These are phyloP conservation scores for Engraulis encrasicolus DNA, from an alignment of 2,113 vertebrate species.

Conservation along the genomic window DNA sequence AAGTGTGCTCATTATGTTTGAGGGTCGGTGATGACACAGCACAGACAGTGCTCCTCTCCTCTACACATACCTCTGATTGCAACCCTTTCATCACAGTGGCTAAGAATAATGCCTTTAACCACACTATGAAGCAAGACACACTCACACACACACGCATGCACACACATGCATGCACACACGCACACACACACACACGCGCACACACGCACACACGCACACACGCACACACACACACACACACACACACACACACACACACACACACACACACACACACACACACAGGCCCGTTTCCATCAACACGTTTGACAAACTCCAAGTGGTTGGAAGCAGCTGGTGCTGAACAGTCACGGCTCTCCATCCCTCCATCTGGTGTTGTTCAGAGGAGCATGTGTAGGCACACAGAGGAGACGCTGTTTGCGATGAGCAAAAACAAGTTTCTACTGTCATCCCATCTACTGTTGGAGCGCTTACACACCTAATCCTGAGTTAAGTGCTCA, in stretches of 20 bases:
- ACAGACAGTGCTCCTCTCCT: background rate
- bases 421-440: background rate
- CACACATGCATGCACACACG: background rate
- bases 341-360: background rate
- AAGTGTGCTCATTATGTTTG: background rate
- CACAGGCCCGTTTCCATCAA: slow-evolving; percentile 29
- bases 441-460: background rate
- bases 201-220: background rate
- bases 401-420: background rate
- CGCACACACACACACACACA: too few species aligned
- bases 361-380: slow-evolving; percentile 30
- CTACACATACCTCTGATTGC: background rate
- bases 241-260: too few species aligned
- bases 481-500: slow-evolving; percentile 12
- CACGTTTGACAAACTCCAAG: background rate
- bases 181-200: background rate
- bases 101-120: background rate
- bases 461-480: slow-evolving; percentile 23
- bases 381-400: background rate
- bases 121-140: background rate
- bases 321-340: slow-evolving; percentile 23
- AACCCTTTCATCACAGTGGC: slow-evolving; percentile 22
- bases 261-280: background rate
- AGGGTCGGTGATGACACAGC: background rate
- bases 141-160: background rate